phyloP scores from a whole-genome alignment of 1,140 invertebrate genomes.

The Listronotus oregonensis region DNA sequence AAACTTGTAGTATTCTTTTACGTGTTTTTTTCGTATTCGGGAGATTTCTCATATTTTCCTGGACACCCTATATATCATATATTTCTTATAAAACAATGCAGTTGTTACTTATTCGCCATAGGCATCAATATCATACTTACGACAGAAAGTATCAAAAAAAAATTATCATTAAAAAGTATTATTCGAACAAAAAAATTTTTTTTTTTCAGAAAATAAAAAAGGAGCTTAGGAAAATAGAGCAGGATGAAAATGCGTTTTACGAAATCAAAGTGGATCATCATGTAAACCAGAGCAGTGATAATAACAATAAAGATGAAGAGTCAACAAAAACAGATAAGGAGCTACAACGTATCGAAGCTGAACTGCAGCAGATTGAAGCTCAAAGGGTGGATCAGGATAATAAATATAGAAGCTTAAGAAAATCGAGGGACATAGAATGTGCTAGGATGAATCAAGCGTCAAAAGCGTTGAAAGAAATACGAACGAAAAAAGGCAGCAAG shows the following conservation, averaged over 20 bases:
- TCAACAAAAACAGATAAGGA: neutral
- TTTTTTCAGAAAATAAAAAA: constrained; percentile 5
- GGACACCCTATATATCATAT: too few relatives aligned
- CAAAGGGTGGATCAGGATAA: neutral
- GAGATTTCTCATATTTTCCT: too few relatives aligned
- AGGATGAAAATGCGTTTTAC: neutral
- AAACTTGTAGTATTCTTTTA: too few relatives aligned
- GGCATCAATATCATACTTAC: too few relatives aligned
- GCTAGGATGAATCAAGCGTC: constrained; percentile 32
- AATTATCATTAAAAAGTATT: too few relatives aligned
- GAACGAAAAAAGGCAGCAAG: constrained; percentile 5
- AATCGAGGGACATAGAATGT: constrained; percentile 32
- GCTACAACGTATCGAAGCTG: neutral
- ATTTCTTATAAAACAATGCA: too few relatives aligned
- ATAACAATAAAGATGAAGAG: neutral
- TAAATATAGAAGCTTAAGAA: constrained; percentile 7
- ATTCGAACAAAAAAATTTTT: neutral
- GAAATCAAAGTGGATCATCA: neutral
- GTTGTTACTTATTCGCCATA: too few relatives aligned
- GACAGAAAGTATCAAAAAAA: too few relatives aligned
- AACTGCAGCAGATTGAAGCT: neutral
- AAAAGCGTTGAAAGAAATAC: constrained; percentile 25
- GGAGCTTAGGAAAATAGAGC: neutral
- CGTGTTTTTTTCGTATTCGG: too few relatives aligned
- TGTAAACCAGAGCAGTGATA: too few relatives aligned